phyloP scores from a whole-genome alignment of 64 coral and sea anemone genomes.

The Montipora foliosa region DNA sequence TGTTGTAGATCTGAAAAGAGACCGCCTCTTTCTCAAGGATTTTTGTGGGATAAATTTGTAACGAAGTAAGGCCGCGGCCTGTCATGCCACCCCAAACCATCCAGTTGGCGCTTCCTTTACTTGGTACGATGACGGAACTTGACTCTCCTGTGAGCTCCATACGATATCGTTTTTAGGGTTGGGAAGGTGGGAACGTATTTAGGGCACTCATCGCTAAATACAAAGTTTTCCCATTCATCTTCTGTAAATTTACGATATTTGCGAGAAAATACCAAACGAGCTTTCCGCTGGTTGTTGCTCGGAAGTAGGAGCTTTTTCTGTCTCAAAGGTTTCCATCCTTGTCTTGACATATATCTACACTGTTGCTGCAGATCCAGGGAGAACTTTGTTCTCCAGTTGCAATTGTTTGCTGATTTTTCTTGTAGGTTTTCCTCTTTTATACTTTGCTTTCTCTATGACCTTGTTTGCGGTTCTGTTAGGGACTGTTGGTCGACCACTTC shows the following conservation, averaged over 20 bases:
- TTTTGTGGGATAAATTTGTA: not conserved
- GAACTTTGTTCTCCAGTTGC: not conserved
- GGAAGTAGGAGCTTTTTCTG: not conserved
- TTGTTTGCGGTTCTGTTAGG: not conserved
- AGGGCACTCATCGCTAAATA: too few relatives aligned
- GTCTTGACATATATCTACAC: not conserved
- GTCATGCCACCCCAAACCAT: not conserved
- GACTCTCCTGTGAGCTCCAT: not conserved
- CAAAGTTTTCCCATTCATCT: too few relatives aligned
- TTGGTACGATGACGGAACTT: too few relatives aligned
- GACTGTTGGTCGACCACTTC: not conserved
- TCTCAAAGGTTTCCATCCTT: not conserved
- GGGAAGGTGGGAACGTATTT: too few relatives aligned
- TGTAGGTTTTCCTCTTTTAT: not conserved
- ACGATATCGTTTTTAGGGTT: not conserved
- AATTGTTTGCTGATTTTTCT: not conserved
- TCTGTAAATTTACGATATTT: too few relatives aligned
- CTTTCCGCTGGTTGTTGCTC: not conserved
- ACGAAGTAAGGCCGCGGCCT: not conserved
- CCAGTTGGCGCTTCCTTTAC: not conserved
- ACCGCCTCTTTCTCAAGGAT: too few relatives aligned
- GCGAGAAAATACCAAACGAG: not conserved
- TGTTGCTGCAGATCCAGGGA: not conserved
- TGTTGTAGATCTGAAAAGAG: too few relatives aligned
- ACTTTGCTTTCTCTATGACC: not conserved